These are phyloP conservation scores for Enteromius radiatus DNA, from an alignment of 2,797 vertebrate genomes.

Conservation along the genomic window DNA sequence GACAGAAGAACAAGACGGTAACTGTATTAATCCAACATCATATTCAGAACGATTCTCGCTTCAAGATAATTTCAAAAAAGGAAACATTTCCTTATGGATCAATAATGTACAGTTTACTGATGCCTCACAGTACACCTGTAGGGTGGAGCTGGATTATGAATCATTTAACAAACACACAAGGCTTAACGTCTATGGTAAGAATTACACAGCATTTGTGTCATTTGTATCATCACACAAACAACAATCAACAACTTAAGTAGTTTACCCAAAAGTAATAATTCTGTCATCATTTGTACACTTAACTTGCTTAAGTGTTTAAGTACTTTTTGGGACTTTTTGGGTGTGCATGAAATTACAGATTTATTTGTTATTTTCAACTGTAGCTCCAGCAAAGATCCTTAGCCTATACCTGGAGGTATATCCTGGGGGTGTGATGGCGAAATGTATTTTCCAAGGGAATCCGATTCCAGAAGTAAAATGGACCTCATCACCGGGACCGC, in stretches of 20 bases:
- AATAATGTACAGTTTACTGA: slow-evolving; percentile 36
- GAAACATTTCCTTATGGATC: slow-evolving; percentile 50
- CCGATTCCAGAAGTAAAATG: slow-evolving; percentile 45
- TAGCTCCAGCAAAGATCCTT: slow-evolving; percentile 43
- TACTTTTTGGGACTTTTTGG: not conserved
- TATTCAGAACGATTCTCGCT: slow-evolving; percentile 23
- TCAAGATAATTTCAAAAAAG: slow-evolving; percentile 21
- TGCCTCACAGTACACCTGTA: slow-evolving; percentile 37
- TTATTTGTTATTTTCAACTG: slow-evolving; percentile 2
- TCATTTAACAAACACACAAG: not conserved
- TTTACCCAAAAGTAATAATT: no score
- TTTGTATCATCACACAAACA: not conserved
- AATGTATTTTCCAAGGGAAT: slow-evolving; percentile 44
- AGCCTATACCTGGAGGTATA: slow-evolving; percentile 20
- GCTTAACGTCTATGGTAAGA: slow-evolving; percentile 40
- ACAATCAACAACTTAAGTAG: no score
- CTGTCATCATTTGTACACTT: no score
- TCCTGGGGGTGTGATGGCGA: not conserved
- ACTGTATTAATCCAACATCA: not conserved
- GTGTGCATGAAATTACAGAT: not conserved
- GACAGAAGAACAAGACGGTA: not conserved
- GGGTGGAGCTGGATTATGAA: slow-evolving; percentile 44
- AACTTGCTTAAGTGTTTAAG: not conserved
- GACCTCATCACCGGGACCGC: slow-evolving; percentile 1
- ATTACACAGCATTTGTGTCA: not conserved